Base-by-base conservation (phyloP, 2,888 invertebrate species). In the Argyresthia goedartella region DNA sequence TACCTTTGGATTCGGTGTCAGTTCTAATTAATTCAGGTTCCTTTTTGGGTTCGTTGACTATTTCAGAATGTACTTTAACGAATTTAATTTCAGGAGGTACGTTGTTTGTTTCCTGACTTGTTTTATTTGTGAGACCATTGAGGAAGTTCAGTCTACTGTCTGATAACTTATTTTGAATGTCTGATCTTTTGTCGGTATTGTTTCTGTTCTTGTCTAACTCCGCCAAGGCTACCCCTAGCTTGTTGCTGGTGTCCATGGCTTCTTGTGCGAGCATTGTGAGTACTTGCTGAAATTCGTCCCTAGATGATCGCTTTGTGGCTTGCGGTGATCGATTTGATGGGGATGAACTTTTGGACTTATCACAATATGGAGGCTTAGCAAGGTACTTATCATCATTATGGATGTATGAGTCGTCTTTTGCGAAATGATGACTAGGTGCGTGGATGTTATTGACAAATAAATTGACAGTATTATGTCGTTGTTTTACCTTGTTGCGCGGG, bases 221-320 rank as follows among this genome's bases (percentile, higher is more conserved):
- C 45, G 89, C 88, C 65, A 92, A 75, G 56, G 92, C 92, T 57
- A 89, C 88, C n/a, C 90, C 90, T 62, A 91, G 70, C 61, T 91
- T 90, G 58, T 91, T 91, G 66, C 92, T 92, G 46, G 92, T 92
- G 66, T 92, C 92, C 78, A 91, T 90, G 11, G 93, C 92, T 86
- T 94, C 93, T 66, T 90, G 90, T 10, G 93, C 93, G 55, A 94
- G 87, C 69, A 91, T 90, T 62, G 91, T 91, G 50, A 94, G 78
- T 41, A 93, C 89, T 66, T 93, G 92, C 70, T 93, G 92, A 70
- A 93, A 75, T 75, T 84, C 78, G 71, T 88, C 81, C 73, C 82
- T 75, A 56, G 84, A 75, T 66, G 78, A 76, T 63, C 79, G 70
- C 71, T 85, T 76, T 59, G 77, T 69, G 76, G 86, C 60, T 80